phyloP scores from a whole-genome alignment of 2,888 invertebrate species.

The Torymus aiolomorphi region DNA sequence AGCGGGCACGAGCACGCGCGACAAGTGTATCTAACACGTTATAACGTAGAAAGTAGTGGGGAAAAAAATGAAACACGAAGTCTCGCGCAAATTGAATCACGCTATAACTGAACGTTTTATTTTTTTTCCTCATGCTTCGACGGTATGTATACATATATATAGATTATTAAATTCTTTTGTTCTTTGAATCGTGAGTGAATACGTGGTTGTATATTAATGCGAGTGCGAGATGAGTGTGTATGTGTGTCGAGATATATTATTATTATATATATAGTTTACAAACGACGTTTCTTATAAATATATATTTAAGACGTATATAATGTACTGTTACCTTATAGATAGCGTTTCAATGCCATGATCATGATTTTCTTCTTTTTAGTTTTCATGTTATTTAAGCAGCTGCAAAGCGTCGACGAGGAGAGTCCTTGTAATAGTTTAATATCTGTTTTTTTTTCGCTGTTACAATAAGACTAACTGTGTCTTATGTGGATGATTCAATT shows the following conservation, averaged over 20 bases:
- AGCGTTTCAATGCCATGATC: slow-evolving; percentile 41
- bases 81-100: slow-evolving; percentile 42
- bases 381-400: slow-evolving; percentile 29
- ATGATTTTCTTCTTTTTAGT: slow-evolving; percentile 41
- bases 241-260: too few species aligned
- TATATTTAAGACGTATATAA: slow-evolving; percentile 40
- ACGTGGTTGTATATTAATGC: not conserved
- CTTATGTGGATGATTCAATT: slow-evolving; percentile 44
- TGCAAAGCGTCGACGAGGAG: not conserved
- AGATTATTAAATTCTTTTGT: slow-evolving; percentile 9
- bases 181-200: slow-evolving; percentile 20
- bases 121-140: slow-evolving; percentile 30
- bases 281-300: slow-evolving; percentile 28
- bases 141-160: slow-evolving; percentile 4
- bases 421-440: slow-evolving; percentile 40
- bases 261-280: slow-evolving; percentile 21
- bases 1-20: too few species aligned
- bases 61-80: not conserved
- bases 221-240: not conserved
- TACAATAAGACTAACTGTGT: slow-evolving; percentile 43
- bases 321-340: slow-evolving; percentile 43
- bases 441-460: slow-evolving; percentile 40
- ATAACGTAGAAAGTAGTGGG: too few species aligned
- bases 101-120: slow-evolving; percentile 7
- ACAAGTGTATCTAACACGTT: too few species aligned